Percentiles rank a stretch among this genome's conserved stretches.
These are phyloP conservation scores for Tenualosa thibaudeaui DNA, from an alignment of 2,797 vertebrate species.

Conservation along the genomic window DNA sequence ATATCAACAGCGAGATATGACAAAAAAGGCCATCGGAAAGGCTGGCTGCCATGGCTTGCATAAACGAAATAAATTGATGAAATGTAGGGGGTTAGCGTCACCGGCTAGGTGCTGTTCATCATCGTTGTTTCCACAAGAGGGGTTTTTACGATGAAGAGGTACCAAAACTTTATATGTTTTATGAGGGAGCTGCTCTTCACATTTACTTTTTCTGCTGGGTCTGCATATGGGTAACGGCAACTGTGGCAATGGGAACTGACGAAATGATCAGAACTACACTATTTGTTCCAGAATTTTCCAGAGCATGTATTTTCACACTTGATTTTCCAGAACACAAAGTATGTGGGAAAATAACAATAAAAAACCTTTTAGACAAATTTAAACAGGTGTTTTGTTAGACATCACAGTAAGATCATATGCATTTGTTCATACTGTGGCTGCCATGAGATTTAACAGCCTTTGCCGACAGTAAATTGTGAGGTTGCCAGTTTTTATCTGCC, in stretches of 20 bases:
- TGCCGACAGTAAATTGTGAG: neutral
- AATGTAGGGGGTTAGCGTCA: slow-evolving; percentile 55
- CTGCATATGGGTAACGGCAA: neutral
- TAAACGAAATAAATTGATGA: slow-evolving; percentile 64
- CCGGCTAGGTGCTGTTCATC: slow-evolving; percentile 30
- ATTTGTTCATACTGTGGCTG: neutral
- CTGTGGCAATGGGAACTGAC: neutral
- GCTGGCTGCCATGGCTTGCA: slow-evolving; percentile 55
- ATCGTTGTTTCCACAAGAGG: neutral
- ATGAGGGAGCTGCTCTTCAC: neutral
- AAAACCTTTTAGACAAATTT: neutral
- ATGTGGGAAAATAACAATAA: neutral
- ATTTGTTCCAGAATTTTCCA: neutral
- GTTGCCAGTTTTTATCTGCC: neutral
- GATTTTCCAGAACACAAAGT: no score
- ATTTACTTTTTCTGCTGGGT: neutral
- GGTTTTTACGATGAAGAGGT: neutral
- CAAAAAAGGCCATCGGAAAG: slow-evolving; percentile 63
- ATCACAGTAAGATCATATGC: neutral
- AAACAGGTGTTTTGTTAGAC: neutral
- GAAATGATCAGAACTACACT: neutral
- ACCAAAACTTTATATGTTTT: neutral
- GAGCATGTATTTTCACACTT: neutral
- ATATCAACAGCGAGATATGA: slow-evolving; percentile 77
- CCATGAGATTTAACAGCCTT: neutral